These are phyloP conservation scores for Heloderma charlesbogerti DNA, from an alignment of 2,113 vertebrate genomes.

Conservation along the genomic window DNA sequence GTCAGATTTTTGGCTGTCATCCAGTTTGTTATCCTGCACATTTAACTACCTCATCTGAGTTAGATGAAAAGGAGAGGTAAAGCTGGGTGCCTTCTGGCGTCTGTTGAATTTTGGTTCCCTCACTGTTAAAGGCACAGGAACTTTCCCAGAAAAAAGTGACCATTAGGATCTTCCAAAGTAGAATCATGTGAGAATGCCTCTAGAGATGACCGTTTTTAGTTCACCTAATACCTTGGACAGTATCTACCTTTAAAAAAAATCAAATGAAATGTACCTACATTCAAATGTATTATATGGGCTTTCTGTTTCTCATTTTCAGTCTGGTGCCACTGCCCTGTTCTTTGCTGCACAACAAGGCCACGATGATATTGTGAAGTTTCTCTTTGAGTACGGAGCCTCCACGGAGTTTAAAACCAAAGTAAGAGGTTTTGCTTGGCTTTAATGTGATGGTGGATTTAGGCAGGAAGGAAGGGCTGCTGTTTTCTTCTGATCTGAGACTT, in stretches of 20 bases:
- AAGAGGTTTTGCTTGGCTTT: slow-evolving; percentile 55
- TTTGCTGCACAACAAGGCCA: slow-evolving; percentile 96
- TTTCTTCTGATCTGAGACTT: slow-evolving; percentile 10
- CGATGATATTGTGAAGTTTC: slow-evolving; percentile 89
- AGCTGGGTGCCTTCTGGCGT: no score
- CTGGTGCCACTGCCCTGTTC: slow-evolving; percentile 94
- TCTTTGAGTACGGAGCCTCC: slow-evolving; percentile 96
- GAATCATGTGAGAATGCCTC: background rate
- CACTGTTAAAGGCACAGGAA: background rate
- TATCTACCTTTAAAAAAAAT: background rate
- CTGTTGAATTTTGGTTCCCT: background rate
- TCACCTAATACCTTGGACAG: background rate
- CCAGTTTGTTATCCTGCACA: no score
- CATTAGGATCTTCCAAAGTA: background rate
- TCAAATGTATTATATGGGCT: slow-evolving; percentile 6
- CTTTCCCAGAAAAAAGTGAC: background rate
- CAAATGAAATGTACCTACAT: background rate
- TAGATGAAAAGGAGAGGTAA: no score
- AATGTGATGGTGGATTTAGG: slow-evolving; percentile 28
- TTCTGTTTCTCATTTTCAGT: slow-evolving; percentile 77
- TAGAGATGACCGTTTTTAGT: background rate
- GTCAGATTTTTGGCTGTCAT: no score
- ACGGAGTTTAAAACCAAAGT: slow-evolving; percentile 95
- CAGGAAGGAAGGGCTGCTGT: background rate
- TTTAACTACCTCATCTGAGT: no score